Evolutionary conservation across 2,113 vertebrate species (phyloP).

Genomic region (Brienomyrus brachyistius): DNA sequence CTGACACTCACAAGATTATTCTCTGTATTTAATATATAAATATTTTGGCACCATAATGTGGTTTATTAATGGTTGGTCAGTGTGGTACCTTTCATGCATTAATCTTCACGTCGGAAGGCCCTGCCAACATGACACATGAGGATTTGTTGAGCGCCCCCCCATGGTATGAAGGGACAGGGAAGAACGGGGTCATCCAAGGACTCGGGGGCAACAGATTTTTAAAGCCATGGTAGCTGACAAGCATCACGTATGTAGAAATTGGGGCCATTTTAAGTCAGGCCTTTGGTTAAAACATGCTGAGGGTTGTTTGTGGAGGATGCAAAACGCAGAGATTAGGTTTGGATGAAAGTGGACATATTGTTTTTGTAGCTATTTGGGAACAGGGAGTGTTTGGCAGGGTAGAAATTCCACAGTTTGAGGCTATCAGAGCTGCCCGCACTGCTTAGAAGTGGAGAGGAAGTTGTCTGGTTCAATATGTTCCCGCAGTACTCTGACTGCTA

Average conservation of each 20-base stretch:
- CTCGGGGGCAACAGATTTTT: slow-evolving; percentile 35
- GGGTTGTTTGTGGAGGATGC: not conserved
- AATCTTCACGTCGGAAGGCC: not conserved
- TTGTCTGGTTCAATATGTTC: slow-evolving; percentile 39
- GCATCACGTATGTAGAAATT: not conserved
- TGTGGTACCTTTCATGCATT: not conserved
- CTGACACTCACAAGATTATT: not conserved
- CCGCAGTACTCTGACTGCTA: slow-evolving; percentile 43
- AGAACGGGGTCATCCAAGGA: slow-evolving; percentile 22
- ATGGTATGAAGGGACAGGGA: slow-evolving; percentile 11
- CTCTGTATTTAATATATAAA: not conserved
- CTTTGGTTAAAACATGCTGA: not conserved
- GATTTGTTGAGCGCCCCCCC: slow-evolving; percentile 18
- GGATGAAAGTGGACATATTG: not conserved
- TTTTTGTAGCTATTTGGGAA: not conserved
- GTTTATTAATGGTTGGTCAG: not conserved
- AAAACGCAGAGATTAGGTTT: not conserved
- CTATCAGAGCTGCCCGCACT: not conserved
- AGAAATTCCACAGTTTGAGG: not conserved
- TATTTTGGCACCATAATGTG: not conserved
- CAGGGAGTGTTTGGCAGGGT: not conserved
- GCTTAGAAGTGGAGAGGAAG: not conserved
- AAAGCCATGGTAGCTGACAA: not conserved
- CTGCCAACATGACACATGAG: not conserved
- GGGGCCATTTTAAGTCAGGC: not conserved